Base-by-base conservation (phyloP, 1,140 invertebrate species). In the Caerostris darwini region DNA sequence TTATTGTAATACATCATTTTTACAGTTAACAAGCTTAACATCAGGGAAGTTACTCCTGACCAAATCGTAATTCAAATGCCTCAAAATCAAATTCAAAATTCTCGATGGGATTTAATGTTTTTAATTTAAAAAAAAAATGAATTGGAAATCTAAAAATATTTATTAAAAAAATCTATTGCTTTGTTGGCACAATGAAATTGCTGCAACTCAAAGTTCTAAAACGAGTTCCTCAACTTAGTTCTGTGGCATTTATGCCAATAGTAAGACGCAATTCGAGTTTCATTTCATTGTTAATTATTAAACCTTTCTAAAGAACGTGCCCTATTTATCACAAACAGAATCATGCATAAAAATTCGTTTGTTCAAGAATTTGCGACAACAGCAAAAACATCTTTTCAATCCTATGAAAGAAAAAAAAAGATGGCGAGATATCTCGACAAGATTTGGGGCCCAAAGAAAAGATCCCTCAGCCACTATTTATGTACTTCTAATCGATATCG, bases 21-120 rank as follows among this genome's bases (percentile, higher is more conserved):
- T 92, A 92, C 90, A 92, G 77, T 92, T 92, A 92, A 92, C 90
- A 92, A 92, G 90, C 90, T 92, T 92, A 92, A 92, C 85, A 92
- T 81, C 59, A 64, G 77, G 34, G 82, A 69, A 85, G 57, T n/a
- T n/a, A 34, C 71, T 81, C 85, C 10, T 92, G 90, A 56, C 81
- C 34, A 92, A 57, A 58, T n/a, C 85, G 85, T 87, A 34, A 34
- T 87, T 58, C 64, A 58, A 67, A 56, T 77, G 64, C 61, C 54
- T 61, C 8, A 64, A 88, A 59, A 67, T 59, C 59, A 34, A 19
- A 58, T 59, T 59, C 19, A 2, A 14, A 54, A 14, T 8, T 64
- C 12, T 17, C 64, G 67, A 67, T 17, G 58, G n/a, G 64, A 54
- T 67, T 88, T 88, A 17, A 17, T 34, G 86, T 88, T 19, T 57